Base-by-base conservation (phyloP, 2,797 vertebrate species). In the Poecile montanus region DNA sequence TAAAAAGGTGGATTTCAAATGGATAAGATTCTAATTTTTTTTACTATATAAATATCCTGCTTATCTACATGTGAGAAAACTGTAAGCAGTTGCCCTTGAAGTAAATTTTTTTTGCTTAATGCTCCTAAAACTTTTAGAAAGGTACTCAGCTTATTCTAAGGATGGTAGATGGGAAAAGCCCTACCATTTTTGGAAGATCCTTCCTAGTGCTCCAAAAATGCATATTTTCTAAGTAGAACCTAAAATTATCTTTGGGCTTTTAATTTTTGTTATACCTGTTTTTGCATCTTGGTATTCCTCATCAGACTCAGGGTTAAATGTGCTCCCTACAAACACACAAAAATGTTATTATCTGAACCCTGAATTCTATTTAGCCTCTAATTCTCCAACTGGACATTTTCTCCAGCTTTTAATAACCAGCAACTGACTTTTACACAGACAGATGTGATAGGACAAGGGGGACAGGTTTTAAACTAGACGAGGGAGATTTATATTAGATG, bases 141-240 rank as follows among this genome's bases (percentile, higher is more conserved):
- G 13, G 36, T 48, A 48, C 5, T 63, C 15, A 16, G 29, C 20
- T 60, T 58, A 38, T 71, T 74, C 44, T 67, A 60, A 84, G 34
- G 29, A 30, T 0, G 1, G 3, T 9, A 74, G 23, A 26, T 5
- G 16, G 17, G 26, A 62, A 65, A 80, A 29, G 0, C 1, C 6
- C 14, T 32, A 32, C 17, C 36, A 7, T 42, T 47, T 44, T 48
- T 51, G 27, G 13, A 17, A 80, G 48, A 60, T 42, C 29, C 29
- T 51, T 53, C 17, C 22, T 9, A n/a, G n/a, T 66, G 32, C 26
- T 45, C 40, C 42, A 10, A 30, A 63, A 85, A 36, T 9, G 7
- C 9, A 30, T 1, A 7, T 61, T 67, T 47, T 38, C 22, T 48
- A 4, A 26, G 14, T 23, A 85, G 76, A 91, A 47, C 9, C 7